Conservation (phyloP, 2,113 vertebrate genomes). For the Catagonus wagneri region DNA sequence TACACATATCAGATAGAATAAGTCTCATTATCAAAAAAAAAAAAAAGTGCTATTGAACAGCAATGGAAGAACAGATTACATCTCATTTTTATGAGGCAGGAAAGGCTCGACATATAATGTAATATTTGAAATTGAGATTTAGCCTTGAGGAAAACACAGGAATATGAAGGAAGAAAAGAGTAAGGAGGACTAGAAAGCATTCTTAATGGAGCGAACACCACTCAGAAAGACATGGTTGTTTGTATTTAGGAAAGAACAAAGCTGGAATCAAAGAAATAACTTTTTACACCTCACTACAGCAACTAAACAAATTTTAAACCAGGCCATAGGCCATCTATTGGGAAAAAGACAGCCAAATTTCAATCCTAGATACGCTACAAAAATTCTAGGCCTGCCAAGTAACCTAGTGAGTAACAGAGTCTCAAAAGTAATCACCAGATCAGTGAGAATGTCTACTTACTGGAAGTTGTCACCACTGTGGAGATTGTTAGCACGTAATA, state of each 20-base stretch:
- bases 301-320: conserved; percentile 14
- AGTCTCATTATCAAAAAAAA: not conserved
- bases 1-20: conserved; percentile 30
- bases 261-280: conserved; percentile 36
- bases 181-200: not conserved
- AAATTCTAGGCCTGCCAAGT: not conserved
- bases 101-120: not conserved
- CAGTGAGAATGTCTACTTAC: conserved; percentile 87
- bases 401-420: not conserved
- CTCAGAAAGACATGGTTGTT: not conserved
- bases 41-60: not conserved
- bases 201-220: not conserved
- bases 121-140: not conserved
- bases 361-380: not conserved
- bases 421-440: not conserved
- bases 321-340: not conserved
- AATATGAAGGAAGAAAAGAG: conserved; percentile 12
- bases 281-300: not conserved
- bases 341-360: not conserved
- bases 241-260: conserved; percentile 11
- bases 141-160: not conserved
- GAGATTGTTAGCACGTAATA: conserved; percentile 96
- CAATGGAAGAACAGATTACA: not conserved
- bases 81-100: not conserved
- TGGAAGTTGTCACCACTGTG: conserved; percentile 93